Evolutionary conservation across 2,113 vertebrate genomes (phyloP).

Genomic region (Anolis sagrei): DNA sequence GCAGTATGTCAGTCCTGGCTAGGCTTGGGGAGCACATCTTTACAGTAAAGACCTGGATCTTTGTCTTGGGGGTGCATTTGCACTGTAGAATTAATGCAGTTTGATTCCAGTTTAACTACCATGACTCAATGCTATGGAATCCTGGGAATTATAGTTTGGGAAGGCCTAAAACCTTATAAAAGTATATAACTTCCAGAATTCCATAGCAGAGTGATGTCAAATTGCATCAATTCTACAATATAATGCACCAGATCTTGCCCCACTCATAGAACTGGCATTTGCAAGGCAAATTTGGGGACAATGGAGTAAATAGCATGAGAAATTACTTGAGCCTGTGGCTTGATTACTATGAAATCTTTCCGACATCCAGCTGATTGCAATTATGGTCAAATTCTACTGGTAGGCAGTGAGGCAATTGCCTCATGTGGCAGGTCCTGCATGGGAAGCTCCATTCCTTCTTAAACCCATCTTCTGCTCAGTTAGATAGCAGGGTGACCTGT

Average conservation of each 20-base stretch:
- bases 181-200: too few species aligned
- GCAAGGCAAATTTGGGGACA: neutral
- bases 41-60: neutral
- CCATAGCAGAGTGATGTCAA: too few species aligned
- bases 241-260: neutral
- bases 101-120: too few species aligned
- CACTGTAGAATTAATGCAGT: too few species aligned
- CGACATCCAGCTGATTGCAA: neutral
- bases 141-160: too few species aligned
- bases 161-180: too few species aligned
- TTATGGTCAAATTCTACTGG: neutral
- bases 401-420: neutral
- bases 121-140: too few species aligned
- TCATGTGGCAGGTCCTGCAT: neutral
- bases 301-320: neutral
- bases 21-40: neutral
- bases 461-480: neutral
- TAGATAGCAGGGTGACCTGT: neutral
- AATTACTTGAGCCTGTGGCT: neutral
- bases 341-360: neutral
- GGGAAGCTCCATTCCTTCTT: neutral
- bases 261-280: too few species aligned
- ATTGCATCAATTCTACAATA: too few species aligned
- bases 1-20: neutral
- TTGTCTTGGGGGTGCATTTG: neutral